Evolutionary conservation across 2,113 vertebrate species (phyloP), one percentile per base, ranked within the genome.

Genomic region (Labeo catla): DNA sequence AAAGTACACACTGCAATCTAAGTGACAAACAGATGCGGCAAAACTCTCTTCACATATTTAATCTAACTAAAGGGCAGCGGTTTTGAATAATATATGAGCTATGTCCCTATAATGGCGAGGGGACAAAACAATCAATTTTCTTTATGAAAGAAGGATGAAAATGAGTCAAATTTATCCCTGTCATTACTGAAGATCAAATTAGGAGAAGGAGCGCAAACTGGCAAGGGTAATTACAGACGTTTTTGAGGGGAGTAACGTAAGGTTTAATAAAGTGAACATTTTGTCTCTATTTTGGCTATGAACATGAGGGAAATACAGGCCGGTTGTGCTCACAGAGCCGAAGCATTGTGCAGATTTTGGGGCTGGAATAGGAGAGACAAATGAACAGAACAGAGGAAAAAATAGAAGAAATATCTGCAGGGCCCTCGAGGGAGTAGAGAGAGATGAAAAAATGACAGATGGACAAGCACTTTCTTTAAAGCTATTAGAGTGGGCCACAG

Each of bases 371-470:
- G 63, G 63, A 80, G 16, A 83, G 68, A 87, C 28, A 76, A 87
- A 84, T 83, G 39, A 84, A 86, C 19, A 83, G 68, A 84, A 28
- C 23, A 16, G 23, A 47, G 52, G 47, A n/a, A 70, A 70, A 63
- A 90, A 89, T 89, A 87, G 87, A 79, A 86, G 87, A 91, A 90
- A 92, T 90, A 91, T 61, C 86, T 50, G 61, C 78, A 52, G 21
- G 43, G 63, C 86, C 91, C 92, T 91, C 90, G 61, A 89, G 92
- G 91, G 86, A 80, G 89, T 86, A 23, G 70, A 90, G 47, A 87
- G 16, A 89, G 76, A 90, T 91, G 90, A 88, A 91, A 86, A 91
- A 91, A 90, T 91, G 91, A 92, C 91, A 91, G 92, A 93, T 93
- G 89, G 91, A 89, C 86, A 88, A 87, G 87, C 72, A 70, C 87